A percentile compares a stretch with the other conserved stretches of the same genome.
These are phyloP conservation scores for Equus quagga DNA, from an alignment of 2,113 vertebrate species.

Conservation along the genomic window DNA sequence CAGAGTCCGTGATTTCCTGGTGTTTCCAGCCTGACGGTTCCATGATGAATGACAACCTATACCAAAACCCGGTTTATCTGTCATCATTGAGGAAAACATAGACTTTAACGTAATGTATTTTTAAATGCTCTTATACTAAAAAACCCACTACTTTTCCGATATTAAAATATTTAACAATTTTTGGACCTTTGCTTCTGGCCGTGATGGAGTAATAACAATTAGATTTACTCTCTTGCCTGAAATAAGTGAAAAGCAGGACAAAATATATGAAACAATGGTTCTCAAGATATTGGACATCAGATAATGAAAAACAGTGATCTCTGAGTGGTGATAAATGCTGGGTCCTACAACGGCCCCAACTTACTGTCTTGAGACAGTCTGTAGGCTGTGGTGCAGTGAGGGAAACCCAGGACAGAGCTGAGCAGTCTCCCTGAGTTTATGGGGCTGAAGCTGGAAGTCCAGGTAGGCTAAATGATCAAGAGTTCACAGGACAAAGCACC, in stretches of 20 bases:
- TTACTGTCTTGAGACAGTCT: background rate
- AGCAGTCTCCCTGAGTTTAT: background rate
- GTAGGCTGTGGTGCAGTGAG: background rate
- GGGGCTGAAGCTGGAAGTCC: background rate
- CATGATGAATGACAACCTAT: background rate
- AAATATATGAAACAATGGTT: slow-evolving; percentile 18
- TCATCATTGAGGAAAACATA: slow-evolving; percentile 10
- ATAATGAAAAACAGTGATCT: background rate
- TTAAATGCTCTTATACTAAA: background rate
- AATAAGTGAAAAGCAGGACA: background rate
- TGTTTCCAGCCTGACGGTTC: background rate
- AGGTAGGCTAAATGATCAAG: background rate
- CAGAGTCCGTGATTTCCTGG: background rate
- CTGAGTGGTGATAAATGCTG: background rate
- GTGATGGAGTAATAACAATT: background rate
- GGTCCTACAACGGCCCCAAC: background rate
- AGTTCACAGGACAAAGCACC: background rate
- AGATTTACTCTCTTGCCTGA: background rate
- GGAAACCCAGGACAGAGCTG: background rate
- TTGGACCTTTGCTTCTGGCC: slow-evolving; percentile 3
- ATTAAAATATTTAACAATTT: slow-evolving; percentile 38
- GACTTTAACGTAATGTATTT: slow-evolving; percentile 12
- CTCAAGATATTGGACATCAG: background rate
- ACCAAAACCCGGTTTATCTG: slow-evolving; percentile 39
- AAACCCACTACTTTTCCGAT: background rate